These are phyloP conservation scores for Neolamprologus cancellatus DNA, from an alignment of 2,113 vertebrate species.

Conservation along the genomic window DNA sequence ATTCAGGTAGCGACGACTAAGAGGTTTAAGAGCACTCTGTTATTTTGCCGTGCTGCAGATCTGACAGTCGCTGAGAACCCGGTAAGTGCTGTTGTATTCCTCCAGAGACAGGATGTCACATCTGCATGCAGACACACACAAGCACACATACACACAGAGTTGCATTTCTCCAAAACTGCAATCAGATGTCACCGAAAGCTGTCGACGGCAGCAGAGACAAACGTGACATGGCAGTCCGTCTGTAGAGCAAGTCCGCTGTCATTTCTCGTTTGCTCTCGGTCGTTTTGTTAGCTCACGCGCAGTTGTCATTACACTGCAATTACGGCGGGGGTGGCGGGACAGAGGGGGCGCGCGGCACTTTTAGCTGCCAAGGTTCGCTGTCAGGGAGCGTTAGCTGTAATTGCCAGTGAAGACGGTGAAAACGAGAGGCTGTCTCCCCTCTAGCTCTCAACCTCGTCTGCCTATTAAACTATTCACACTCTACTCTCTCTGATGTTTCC, in stretches of 20 bases:
- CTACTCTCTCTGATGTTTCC: neutral
- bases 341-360: slow-evolving; percentile 27
- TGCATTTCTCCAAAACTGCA: neutral
- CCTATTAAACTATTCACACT: slow-evolving; percentile 1
- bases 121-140: neutral
- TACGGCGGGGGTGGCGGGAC: neutral
- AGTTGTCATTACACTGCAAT: slow-evolving; percentile 52
- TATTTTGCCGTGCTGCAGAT: slow-evolving; percentile 9
- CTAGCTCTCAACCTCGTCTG: neutral
- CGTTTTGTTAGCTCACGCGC: slow-evolving; percentile 19
- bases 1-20: neutral
- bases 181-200: slow-evolving; percentile 10
- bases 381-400: slow-evolving; percentile 56
- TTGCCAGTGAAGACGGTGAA: slow-evolving; percentile 34
- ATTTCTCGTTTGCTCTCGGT: slow-evolving; percentile 40
- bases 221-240: slow-evolving; percentile 28
- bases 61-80: slow-evolving; percentile 7
- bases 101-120: slow-evolving; percentile 19
- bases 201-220: slow-evolving; percentile 11
- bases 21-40: neutral
- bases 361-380: slow-evolving; percentile 32
- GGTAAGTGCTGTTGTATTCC: slow-evolving; percentile 16
- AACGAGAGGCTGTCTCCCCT: slow-evolving; percentile 8
- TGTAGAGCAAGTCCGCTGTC: slow-evolving; percentile 41
- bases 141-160: neutral